Conservation (phyloP, 2,113 vertebrate genomes). For the Zeus faber region DNA sequence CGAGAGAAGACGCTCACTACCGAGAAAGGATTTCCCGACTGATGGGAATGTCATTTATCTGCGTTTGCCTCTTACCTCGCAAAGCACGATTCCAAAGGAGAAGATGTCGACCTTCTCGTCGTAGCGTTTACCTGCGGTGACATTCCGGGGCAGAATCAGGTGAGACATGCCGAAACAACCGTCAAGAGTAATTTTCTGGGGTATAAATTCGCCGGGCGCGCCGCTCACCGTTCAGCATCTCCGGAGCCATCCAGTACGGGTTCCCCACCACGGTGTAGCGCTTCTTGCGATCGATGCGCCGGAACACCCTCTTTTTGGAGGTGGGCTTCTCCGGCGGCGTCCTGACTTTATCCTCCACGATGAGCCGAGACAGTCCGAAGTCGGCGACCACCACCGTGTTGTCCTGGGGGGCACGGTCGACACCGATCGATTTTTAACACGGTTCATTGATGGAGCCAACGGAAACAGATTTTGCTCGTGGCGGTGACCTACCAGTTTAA, state of each 20-base stretch:
- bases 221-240: constrained; percentile 93
- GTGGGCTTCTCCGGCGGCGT: constrained; percentile 81
- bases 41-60: not conserved
- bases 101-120: constrained; percentile 97
- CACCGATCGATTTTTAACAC: no score
- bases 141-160: constrained; percentile 5
- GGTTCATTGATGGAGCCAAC: no score
- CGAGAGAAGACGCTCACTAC: not conserved
- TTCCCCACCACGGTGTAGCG: constrained; percentile 96
- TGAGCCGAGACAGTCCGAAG: constrained; percentile 90
- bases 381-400: constrained; percentile 95
- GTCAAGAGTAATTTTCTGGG: no score
- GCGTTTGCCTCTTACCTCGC: constrained; percentile 80
- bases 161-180: not conserved
- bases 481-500: constrained; percentile 85
- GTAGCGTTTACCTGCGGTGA: constrained; percentile 88
- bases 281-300: constrained; percentile 89
- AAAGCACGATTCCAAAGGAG: constrained; percentile 95
- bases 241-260: constrained; percentile 98
- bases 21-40: not conserved
- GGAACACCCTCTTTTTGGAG: constrained; percentile 85
- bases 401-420: constrained; percentile 71
- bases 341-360: constrained; percentile 89
- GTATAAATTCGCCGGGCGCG: not conserved
- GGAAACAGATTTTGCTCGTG: not conserved